Evolutionary conservation across 2,888 invertebrate species (phyloP), one percentile per base, ranked within the genome.

Genomic region (Steromphala cineraria): DNA sequence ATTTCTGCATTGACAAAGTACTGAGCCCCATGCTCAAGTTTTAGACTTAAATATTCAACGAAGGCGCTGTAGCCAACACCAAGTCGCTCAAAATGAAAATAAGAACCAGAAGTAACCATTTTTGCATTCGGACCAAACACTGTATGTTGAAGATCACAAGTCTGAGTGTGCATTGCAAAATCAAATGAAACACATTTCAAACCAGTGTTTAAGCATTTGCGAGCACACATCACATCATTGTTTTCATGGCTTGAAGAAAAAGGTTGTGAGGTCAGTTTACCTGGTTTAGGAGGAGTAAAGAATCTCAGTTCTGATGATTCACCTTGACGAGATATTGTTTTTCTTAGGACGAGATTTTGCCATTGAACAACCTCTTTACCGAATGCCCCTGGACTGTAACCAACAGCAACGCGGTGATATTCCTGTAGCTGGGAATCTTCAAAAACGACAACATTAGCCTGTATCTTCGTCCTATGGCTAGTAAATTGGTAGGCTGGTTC

Each of bases 371-470:
- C 81, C n/a, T 89, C 87, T 36, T 83, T 82, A 1, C 88, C 88
- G 52, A 79, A 84, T 67, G 84, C 79, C 2, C 89, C 88, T 2
- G 86, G 87, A 74, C 85, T 86, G 79, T 81, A 87, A 0, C 89
- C 89, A 19, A 90, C 83, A 8, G 87, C 86, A 53, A 74, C 67
- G 15, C 56, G 77, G n/a, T 83, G 80, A 10, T 71, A 79, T 8
- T 82, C 80, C 7, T 80, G 75, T n/a, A 90, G 80, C 0, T 83
- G 82, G 31, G 88, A 88, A 81, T 90, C 90, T 78, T 90, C 90
- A 78, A 87, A 85, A 8, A 85, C 85, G 1, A 89, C 75, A 2
- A 89, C 84, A n/a, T 84, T 85, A 0, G 86, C 89, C 28, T 83
- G 77, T 0, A 90, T 74, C 62, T 80, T 86, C 13, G 81, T 79